Base-by-base conservation (phyloP, 2,888 invertebrate genomes). In the Formica aserva region DNA sequence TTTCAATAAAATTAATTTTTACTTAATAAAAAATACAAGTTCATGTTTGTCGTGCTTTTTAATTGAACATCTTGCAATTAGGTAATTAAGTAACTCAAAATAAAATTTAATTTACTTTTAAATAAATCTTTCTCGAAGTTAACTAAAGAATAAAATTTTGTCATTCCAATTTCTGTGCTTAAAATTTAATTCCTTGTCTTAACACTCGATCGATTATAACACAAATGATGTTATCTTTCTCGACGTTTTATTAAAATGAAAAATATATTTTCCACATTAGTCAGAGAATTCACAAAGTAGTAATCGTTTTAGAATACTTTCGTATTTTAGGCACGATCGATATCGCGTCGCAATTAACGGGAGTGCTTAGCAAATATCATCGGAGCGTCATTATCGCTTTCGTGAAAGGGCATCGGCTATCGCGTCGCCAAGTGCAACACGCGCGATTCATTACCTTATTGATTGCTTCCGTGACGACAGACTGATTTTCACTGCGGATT, bases 401-500 rank as follows among this genome's bases (percentile, higher is more conserved):
- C 69, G 71, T 69, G 78, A 80, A 71, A 71, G 72, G 78, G 78
- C 78, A 71, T 60, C 69, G 57, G 78, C 41, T 69, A 78, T 78
- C 72, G 72, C 35, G 60, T 80, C 78, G 45, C 75, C 45, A 66
- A 80, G 62, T 63, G 38, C 63, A 65, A 26, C 22, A 57, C 69
- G 67, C 57, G 22, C 88, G 78, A 80, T 80, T 80, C 60, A 76
- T 87, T 88, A 77, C 66, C 60, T 65, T 76, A 83, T 87, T 62
- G 88, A 86, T 83, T 63, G 77, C 63, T 76, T 76, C 63, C 75
- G 80, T 26, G 52, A 9, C 76, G 38, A 62, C 48, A 48, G 62
- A 32, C 57, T 63, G 88, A 85, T 90, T 80, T 84, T 85, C 84
- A 72, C 83, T 74, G 71, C 32, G 85, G 62, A 86, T 87, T 86